These are phyloP conservation scores for Adineta ricciae DNA, from an alignment of 2,888 invertebrate species.

Conservation along the genomic window DNA sequence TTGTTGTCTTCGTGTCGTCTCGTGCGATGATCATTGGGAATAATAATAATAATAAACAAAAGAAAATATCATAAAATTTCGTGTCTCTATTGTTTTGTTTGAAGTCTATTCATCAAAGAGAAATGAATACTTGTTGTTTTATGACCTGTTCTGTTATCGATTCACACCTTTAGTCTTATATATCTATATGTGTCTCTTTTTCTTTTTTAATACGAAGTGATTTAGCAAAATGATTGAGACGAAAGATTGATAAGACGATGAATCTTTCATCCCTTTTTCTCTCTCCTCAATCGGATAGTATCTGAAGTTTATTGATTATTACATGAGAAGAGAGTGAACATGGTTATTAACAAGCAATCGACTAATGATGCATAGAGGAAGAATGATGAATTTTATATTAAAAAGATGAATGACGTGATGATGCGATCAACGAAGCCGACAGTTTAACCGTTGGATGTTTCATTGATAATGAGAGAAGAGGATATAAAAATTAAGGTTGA, in stretches of 20 bases:
- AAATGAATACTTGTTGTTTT: background rate
- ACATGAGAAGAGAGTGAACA: background rate
- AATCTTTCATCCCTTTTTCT: background rate
- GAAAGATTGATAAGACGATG: background rate
- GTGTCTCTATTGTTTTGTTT: background rate
- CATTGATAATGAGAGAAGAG: background rate
- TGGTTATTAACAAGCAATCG: background rate
- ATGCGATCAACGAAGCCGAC: background rate
- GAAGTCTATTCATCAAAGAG: background rate
- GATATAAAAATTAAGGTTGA: background rate
- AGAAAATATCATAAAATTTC: background rate
- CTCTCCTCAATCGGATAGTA: background rate
- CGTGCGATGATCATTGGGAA: background rate
- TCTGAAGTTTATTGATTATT: background rate
- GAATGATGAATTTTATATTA: background rate
- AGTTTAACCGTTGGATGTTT: background rate
- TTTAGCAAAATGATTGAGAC: conserved; percentile 2
- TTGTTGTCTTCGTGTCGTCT: background rate
- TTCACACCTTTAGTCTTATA: background rate
- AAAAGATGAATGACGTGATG: background rate
- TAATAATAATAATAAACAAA: too few relatives aligned
- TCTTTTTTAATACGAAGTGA: background rate
- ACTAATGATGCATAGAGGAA: background rate
- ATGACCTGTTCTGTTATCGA: background rate
- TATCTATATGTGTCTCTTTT: background rate